phyloP scores from a whole-genome alignment of 2,888 invertebrate genomes.

The Ischnus inquisitorius region DNA sequence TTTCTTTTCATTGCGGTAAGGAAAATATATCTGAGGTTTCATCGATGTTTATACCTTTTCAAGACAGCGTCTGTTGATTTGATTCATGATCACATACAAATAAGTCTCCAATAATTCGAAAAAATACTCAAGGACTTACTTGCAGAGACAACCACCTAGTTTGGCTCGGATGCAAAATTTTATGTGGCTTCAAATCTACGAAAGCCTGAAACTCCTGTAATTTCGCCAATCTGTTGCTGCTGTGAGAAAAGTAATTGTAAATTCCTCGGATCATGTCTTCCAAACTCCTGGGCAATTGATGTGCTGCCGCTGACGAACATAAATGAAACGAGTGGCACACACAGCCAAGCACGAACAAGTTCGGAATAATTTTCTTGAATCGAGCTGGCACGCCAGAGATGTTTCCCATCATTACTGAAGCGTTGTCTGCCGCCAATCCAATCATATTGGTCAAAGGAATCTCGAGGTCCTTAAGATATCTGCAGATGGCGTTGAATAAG shows the following conservation, averaged over 20 bases:
- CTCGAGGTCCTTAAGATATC: constrained; percentile 17
- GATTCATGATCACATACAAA: not conserved
- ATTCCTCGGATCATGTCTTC: constrained; percentile 49
- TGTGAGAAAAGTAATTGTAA: constrained; percentile 44
- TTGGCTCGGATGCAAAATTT: constrained; percentile 47
- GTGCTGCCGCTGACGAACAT: constrained; percentile 54
- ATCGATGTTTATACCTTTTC: no score
- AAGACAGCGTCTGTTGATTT: no score
- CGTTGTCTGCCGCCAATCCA: constrained; percentile 60
- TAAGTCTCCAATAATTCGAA: constrained; percentile 21
- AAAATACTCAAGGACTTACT: constrained; percentile 34
- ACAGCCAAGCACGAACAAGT: constrained; percentile 52
- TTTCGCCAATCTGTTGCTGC: constrained; percentile 49
- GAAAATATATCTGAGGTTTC: no score
- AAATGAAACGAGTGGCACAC: constrained; percentile 62
- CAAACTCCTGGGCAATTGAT: constrained; percentile 40
- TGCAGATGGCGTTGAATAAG: constrained; percentile 24
- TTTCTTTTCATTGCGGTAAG: no score
- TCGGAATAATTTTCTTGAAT: constrained; percentile 53
- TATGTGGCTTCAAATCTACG: constrained; percentile 49
- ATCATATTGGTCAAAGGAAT: constrained; percentile 54
- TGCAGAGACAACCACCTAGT: constrained; percentile 58
- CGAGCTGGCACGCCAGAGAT: constrained; percentile 51
- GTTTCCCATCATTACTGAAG: constrained; percentile 59
- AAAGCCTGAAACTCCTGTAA: constrained; percentile 40